Evolutionary conservation across 2,888 invertebrate genomes (phyloP).

Genomic region (Rotaria magnacalcarata): DNA sequence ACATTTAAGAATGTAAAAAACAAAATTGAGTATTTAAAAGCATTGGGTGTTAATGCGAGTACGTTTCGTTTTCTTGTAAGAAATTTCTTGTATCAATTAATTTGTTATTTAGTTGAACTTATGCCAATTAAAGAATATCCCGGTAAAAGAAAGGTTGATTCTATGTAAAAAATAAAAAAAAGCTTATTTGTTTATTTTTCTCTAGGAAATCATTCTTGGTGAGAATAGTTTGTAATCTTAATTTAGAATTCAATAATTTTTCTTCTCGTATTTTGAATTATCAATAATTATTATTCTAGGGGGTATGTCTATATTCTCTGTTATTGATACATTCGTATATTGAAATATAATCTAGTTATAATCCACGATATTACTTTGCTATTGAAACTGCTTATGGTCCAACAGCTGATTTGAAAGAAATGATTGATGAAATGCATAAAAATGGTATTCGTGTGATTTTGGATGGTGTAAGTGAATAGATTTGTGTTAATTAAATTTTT

Average conservation of each 20-base stretch:
- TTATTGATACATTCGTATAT: background rate
- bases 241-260: background rate
- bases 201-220: conserved; percentile 24
- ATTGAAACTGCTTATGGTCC: conserved; percentile 33
- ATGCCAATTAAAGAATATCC: conserved; percentile 37
- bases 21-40: conserved; percentile 28
- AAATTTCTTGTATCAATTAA: background rate
- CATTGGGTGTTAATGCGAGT: conserved; percentile 20
- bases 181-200: background rate
- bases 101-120: conserved; percentile 2
- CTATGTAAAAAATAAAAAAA: too few species aligned
- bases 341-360: background rate
- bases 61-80: background rate
- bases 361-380: conserved; percentile 31
- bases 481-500: background rate
- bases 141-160: background rate
- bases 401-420: conserved; percentile 27
- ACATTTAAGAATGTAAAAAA: background rate
- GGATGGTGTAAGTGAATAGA: background rate
- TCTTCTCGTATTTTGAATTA: background rate
- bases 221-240: background rate
- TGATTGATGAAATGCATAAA: conserved; percentile 32
- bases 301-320: background rate
- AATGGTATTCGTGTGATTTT: conserved; percentile 16
- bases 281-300: background rate